Evolutionary conservation across 2,888 invertebrate species (phyloP), one percentile per base, ranked within the genome.

Genomic region (Cancer borealis): DNA sequence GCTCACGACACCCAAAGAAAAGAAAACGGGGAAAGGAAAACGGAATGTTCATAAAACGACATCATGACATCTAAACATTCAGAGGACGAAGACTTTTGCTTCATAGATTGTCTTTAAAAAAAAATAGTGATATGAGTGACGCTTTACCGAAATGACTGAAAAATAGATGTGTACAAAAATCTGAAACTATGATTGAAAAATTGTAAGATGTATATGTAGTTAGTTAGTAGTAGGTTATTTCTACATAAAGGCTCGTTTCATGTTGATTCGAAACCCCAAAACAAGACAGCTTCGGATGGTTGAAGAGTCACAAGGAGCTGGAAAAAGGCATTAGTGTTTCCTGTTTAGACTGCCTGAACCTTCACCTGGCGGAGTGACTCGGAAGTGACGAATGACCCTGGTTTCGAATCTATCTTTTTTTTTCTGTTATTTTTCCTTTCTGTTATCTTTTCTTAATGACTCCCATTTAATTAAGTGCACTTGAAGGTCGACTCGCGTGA

Each of bases 261-360:
- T 10, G 10, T 2, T 26, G 84, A 84, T 84, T 84, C 30, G 84
- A 84, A 84, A 39, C 84, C 2, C 30, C 12, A 14, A 54, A 92
- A 30, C 30, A 47, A 30, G 84, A 84, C 39, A 39, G 84, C 84
- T 84, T 39, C 39, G 84, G 84, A 39, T 84, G 84, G 84, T 84
- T 84, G 12, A 12, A 84, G 84, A 84, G 39, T 84, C 84, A 39
- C 39, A 39, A 54, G 54, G 30, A 87, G 87, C 26, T 79, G 92
- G 49, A 54, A 91, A 88, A 94, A 94, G 94, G 94, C 92, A 92
- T 90, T 92, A 92, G 94, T 94, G 94, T 94, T 94, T 94, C 94
- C 88, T 89, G 94, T 92, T 92, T 10, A 39, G 84, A 88, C 87
- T 45, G 79, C 30, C 84, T 87, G 94, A 84, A 60, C 87, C 26